Base-by-base conservation (phyloP, 2,113 vertebrate genomes). In the Mormyrus iriodes region DNA sequence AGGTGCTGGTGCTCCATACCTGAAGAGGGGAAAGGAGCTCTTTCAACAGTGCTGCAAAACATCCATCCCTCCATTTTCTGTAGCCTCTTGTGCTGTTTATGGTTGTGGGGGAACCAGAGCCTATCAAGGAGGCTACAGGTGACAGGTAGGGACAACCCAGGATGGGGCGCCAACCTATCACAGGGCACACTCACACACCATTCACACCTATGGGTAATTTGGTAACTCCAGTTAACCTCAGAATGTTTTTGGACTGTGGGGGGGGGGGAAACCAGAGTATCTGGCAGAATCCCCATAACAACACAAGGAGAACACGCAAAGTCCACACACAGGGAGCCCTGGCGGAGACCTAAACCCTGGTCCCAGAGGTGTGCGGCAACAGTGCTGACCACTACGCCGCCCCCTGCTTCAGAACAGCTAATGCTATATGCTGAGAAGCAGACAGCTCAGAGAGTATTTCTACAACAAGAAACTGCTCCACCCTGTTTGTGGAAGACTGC, bases 1-100 rank as follows among this genome's bases (percentile, higher is more conserved):
- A 99, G 0, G 98, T 99, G 91, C 98, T 99, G 1, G 98, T 99
- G 95, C 98, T 99, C 98, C 98, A 99, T 88, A 99, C 98, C 98
- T 99, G 53, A 0, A 52, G 27, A 24, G 4, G 49, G 13, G 48
- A 19, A 42, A 31, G 86, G 9, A 44, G 39, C 5, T 15, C 1
- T 8, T 48, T 48, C 17, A 48, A 13, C 6, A 46, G 42, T 9
- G 1, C 35, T 10, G 8, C 21, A n/a, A 35, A 27, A 27, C 61
- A 69, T 0, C 61, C 55, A n/a, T 58, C 58, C 61, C 27, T 65
- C 58, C n/a, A 58, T 69, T 10, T 0, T 12, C 48, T 61, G 0
- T 12, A 65, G 10, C 58, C n/a, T 24, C 58, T 65, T n/a, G 24
- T 27, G 24, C n/a, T 9, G 12, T 27, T 65, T 27, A 27, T 24